Conservation (phyloP, 2,888 invertebrate species). For the Rambutsinella grinnellia region DNA sequence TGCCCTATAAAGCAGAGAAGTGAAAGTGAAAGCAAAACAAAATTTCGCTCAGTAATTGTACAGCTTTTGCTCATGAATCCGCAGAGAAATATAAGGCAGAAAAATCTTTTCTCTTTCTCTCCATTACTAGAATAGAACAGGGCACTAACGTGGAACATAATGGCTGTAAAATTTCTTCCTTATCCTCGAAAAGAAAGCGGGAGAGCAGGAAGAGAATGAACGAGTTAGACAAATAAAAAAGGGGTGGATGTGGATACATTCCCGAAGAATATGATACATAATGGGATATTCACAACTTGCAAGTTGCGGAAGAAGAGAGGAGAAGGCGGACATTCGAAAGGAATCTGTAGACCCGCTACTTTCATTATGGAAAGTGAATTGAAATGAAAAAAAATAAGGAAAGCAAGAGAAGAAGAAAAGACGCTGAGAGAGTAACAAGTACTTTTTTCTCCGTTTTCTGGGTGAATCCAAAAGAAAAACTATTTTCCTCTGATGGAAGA, state of each 20-base stretch:
- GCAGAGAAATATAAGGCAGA: constrained; percentile 29
- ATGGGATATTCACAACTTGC: too few relatives aligned
- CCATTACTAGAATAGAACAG: too few relatives aligned
- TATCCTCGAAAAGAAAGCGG: not conserved
- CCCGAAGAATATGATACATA: too few relatives aligned
- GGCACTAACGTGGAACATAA: not conserved
- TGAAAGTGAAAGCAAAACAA: too few relatives aligned
- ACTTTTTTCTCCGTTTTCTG: constrained; percentile 15
- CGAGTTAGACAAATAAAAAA: not conserved
- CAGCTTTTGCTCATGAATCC: constrained; percentile 35
- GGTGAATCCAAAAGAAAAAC: not conserved
- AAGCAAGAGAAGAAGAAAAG: not conserved
- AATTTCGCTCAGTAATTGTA: too few relatives aligned
- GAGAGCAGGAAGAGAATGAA: not conserved
- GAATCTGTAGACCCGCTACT: too few relatives aligned
- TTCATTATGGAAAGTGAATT: constrained; percentile 1
- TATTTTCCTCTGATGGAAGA: not conserved
- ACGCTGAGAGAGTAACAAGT: constrained; percentile 22
- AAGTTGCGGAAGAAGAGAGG: not conserved
- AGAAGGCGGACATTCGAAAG: not conserved
- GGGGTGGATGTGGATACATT: too few relatives aligned
- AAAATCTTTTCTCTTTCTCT: constrained; percentile 1
- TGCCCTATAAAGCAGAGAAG: too few relatives aligned
- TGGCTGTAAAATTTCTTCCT: constrained; percentile 11
- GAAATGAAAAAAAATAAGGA: not conserved